Evolutionary conservation across 2,113 vertebrate species (phyloP).

Genomic region (Alexandromys fortis): DNA sequence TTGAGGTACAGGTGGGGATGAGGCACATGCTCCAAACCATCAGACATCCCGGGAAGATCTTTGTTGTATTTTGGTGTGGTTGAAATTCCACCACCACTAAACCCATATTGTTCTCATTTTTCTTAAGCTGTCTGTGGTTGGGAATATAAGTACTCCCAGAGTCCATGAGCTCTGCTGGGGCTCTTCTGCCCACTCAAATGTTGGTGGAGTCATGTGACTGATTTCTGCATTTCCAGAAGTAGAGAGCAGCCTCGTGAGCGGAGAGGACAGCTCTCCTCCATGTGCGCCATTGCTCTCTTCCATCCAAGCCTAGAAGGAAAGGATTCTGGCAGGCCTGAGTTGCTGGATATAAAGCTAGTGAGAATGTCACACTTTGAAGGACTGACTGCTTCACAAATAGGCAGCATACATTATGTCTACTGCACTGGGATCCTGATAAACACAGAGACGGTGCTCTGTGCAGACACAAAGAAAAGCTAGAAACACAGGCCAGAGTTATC

Average conservation of each 20-base stretch:
- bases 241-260: not conserved
- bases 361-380: not conserved
- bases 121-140: not conserved
- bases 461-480: conserved; percentile 7
- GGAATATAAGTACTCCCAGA: not conserved
- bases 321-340: not conserved
- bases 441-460: not conserved
- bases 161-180: not conserved
- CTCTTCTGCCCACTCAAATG: not conserved
- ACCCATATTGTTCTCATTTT: not conserved
- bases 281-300: not conserved
- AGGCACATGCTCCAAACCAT: not conserved
- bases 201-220: not conserved
- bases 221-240: not conserved
- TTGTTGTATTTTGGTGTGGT: not conserved
- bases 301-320: not conserved
- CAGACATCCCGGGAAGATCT: not conserved
- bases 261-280: not conserved
- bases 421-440: not conserved
- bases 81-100: not conserved
- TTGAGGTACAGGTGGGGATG: not conserved
- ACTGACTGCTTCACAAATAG: not conserved
- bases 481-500: not conserved
- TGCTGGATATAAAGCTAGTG: not conserved
- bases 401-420: conserved; percentile 19